Percentiles rank a stretch among this genome's conserved stretches.
Conservation (phyloP, 64 coral and sea anemone genomes). For the Pocillopora verrucosa region DNA sequence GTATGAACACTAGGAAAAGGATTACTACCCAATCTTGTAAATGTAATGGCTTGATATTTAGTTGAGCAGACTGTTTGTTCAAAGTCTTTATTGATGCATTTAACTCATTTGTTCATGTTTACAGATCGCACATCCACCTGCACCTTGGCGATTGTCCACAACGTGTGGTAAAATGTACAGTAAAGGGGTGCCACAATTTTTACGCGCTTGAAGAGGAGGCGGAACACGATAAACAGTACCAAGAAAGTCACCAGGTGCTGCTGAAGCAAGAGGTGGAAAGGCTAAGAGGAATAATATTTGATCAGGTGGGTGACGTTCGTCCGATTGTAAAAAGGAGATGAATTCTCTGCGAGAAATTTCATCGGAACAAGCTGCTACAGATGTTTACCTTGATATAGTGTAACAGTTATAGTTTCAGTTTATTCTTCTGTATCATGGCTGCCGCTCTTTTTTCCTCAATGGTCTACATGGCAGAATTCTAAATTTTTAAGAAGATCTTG, state of each 20-base stretch:
- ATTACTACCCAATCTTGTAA: too few relatives aligned
- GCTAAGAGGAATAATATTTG: background rate
- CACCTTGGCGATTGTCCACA: background rate
- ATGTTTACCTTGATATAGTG: too few relatives aligned
- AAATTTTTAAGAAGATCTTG: too few relatives aligned
- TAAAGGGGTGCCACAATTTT: conserved; percentile 22
- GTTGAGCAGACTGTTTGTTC: background rate
- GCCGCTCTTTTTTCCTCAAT: too few relatives aligned
- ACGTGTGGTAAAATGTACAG: background rate
- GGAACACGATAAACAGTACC: background rate
- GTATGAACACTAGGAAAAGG: too few relatives aligned
- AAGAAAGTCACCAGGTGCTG: background rate
- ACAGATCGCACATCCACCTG: conserved; percentile 9
- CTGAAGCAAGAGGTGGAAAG: conserved; percentile 10
- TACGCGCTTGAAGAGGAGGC: background rate
- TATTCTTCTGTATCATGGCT: too few relatives aligned
- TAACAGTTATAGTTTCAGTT: too few relatives aligned
- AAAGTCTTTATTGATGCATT: background rate
- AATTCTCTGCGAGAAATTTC: background rate
- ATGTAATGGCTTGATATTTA: too few relatives aligned
- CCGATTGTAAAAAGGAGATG: background rate
- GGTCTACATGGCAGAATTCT: too few relatives aligned
- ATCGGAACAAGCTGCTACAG: background rate
- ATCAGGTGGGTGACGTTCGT: background rate
- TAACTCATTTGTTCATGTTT: background rate